Evolutionary conservation across 2,113 vertebrate species (phyloP), one percentile per base, ranked within the genome.

Genomic region (Syngnathoides biaculeatus): DNA sequence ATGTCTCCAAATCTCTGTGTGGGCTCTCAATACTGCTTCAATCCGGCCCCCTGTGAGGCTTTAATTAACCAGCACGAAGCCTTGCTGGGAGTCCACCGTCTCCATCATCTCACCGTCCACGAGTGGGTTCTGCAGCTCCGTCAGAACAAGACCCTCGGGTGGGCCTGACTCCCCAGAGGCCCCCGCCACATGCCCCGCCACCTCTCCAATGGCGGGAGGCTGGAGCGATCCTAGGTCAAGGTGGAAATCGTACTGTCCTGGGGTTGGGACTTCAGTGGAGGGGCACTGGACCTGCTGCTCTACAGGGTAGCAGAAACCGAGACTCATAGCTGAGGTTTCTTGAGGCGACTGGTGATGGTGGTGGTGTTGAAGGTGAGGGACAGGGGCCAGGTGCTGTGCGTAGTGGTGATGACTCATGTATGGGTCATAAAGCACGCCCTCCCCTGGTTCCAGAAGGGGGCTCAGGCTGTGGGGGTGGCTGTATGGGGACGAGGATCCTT

Each of bases 41-140:
- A 6, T 20, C 8, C 10, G 48, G 48, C 2, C 20, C 20, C 8
- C 22, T 2, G 48, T 9, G 8, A 52, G 48, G n/a, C 40, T 60
- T 86, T 91, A 99, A 82, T 96, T 99, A 50, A 99, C 97, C 88
- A 99, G 87, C 75, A 99, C 96, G 0, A 94, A 99, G 52, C 96
- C 97, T 55, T 96, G 96, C 88, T 98, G 96, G 0, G 95, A 94
- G 87, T 99, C 97, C 74, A 98, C 96, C 0, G 96, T 95, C 85
- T 99, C 97, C 94, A 98, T 96, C 97, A 99, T 98, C 84, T 99
- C 97, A 45, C 94, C 94, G 65, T 98, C 97, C 57, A 95, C 92
- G 71, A 97, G 94, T 60, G 90, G 77, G 66, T 86, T 88, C 4
- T 94, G 93, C 77, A 95, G 70, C n/a, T 97, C 93, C 0, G 91